A percentile compares a stretch with the other conserved stretches of the same genome.
These are phyloP conservation scores for Anarrhichthys ocellatus DNA, from an alignment of 2,113 vertebrate genomes.

Conservation along the genomic window DNA sequence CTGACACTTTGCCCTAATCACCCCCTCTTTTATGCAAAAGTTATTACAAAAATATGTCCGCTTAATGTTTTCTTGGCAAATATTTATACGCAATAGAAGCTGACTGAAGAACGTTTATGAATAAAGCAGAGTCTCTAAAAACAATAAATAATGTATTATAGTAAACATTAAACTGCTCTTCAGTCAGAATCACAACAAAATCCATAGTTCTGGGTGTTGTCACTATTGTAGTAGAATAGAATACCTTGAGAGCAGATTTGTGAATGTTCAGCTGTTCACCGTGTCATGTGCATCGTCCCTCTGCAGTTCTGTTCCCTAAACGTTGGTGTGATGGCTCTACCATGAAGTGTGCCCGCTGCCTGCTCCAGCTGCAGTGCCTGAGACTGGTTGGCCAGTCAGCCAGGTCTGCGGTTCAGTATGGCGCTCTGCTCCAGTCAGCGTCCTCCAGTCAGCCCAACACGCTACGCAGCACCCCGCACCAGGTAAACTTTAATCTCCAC, in stretches of 20 bases:
- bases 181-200: too few relatives aligned
- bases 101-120: neutral
- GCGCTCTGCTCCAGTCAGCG: neutral
- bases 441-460: neutral
- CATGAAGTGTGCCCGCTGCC: slow-evolving; percentile 71
- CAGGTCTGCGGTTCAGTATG: slow-evolving; percentile 9
- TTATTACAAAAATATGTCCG: neutral
- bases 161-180: neutral
- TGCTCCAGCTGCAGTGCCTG: slow-evolving; percentile 59
- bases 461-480: slow-evolving; percentile 17
- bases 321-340: neutral
- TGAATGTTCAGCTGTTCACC: neutral
- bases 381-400: slow-evolving; percentile 15
- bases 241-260: neutral
- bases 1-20: neutral
- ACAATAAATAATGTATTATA: neutral
- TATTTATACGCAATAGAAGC: too few relatives aligned
- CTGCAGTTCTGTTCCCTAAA: neutral
- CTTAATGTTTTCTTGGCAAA: neutral
- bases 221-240: neutral
- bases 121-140: neutral
- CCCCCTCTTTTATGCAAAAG: neutral
- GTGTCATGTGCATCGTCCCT: neutral
- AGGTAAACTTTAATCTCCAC: slow-evolving; percentile 55
- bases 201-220: neutral